phyloP scores from a whole-genome alignment of 2,797 vertebrate species.

The Pteronotus mesoamericanus region DNA sequence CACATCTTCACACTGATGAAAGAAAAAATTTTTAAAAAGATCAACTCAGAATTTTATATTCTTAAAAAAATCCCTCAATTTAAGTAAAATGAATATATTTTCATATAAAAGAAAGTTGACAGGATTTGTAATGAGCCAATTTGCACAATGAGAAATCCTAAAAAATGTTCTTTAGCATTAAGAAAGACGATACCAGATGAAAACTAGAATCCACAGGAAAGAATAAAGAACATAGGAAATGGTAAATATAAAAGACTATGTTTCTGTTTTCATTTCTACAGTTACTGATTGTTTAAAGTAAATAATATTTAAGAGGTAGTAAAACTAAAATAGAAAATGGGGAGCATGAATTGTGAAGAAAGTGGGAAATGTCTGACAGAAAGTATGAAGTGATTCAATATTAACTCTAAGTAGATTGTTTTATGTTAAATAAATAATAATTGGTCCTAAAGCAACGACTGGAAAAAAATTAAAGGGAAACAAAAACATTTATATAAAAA shows the following conservation, averaged over 20 bases:
- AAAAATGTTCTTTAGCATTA: background rate
- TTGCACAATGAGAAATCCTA: background rate
- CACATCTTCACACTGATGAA: background rate
- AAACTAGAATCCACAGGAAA: background rate
- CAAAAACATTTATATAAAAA: background rate
- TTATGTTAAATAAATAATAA: background rate
- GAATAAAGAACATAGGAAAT: background rate
- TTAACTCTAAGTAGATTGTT: background rate
- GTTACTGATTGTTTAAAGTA: background rate
- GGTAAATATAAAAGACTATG: background rate
- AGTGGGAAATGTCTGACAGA: background rate
- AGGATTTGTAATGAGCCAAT: background rate
- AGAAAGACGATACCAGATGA: background rate
- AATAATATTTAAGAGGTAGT: background rate
- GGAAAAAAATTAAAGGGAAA: background rate
- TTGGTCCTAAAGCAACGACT: background rate
- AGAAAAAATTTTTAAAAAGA: background rate
- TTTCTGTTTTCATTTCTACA: background rate
- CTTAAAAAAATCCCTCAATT: background rate
- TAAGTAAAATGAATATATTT: background rate
- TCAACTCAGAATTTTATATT: background rate
- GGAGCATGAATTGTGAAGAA: background rate
- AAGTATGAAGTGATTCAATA: background rate
- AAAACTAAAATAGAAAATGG: background rate
- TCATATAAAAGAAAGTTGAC: background rate